Percentiles rank a stretch among this genome's conserved stretches.
Conservation (phyloP, 2,797 vertebrate species). For the Pachyuromys duprasi region DNA sequence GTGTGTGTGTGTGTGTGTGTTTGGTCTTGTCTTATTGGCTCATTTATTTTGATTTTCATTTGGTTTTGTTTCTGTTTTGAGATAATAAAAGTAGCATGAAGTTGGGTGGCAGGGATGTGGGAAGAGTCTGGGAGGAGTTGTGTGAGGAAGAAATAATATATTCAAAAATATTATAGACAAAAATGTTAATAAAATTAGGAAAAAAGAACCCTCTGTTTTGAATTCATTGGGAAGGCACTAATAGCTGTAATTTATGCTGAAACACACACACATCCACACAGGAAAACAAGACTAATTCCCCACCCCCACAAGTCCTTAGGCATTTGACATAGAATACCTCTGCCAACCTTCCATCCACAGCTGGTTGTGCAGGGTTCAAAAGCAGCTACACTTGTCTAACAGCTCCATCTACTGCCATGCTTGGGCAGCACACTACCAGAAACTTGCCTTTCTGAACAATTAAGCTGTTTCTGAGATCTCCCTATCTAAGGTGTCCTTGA, state of each 20-base stretch:
- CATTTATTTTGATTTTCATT: neutral
- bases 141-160: neutral
- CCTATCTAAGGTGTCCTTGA: neutral
- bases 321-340: neutral
- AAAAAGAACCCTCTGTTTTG: conserved; percentile 7
- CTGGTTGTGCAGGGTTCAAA: neutral
- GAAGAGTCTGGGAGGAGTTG: neutral
- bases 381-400: neutral
- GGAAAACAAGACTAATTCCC: neutral
- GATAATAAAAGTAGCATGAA: neutral
- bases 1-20: neutral
- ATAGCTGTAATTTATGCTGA: neutral
- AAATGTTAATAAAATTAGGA: neutral
- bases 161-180: too few species aligned
- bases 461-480: neutral
- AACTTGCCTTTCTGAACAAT: neutral
- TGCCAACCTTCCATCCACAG: neutral
- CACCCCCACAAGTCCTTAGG: fast-evolving
- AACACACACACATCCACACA: neutral
- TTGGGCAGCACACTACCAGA: neutral
- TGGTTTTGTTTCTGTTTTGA: neutral
- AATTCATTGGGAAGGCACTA: neutral
- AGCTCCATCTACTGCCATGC: neutral
- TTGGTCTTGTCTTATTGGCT: neutral
- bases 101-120: neutral